Conservation (phyloP, 2,888 invertebrate genomes). For the Drosophila lacicola region DNA sequence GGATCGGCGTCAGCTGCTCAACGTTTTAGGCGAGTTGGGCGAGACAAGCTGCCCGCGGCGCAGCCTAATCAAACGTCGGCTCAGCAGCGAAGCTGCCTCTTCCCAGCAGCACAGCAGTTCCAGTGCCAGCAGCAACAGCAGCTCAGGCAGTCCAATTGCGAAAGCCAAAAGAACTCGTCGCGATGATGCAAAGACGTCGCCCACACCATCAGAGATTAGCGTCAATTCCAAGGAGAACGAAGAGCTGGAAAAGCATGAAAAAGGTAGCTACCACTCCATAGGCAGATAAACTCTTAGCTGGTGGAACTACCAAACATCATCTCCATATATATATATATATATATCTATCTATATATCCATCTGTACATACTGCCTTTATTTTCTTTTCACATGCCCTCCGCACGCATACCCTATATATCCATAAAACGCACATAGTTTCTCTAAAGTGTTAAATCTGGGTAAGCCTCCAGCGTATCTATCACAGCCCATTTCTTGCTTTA, state of each 20-base stretch:
- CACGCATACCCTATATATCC: slow-evolving; percentile 23
- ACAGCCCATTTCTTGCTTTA: background rate
- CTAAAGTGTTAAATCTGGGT: slow-evolving; percentile 26
- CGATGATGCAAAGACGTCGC: slow-evolving; percentile 76
- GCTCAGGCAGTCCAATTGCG: slow-evolving; percentile 44
- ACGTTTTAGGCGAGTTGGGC: slow-evolving; percentile 41
- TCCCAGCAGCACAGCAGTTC: slow-evolving; percentile 38
- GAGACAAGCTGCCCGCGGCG: slow-evolving; percentile 25
- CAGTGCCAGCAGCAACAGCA: slow-evolving; percentile 41
- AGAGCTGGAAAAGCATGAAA: slow-evolving; percentile 60
- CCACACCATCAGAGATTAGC: slow-evolving; percentile 83
- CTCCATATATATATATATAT: background rate
- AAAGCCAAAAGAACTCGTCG: slow-evolving; percentile 47
- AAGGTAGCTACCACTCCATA: slow-evolving; percentile 44
- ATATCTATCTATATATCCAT: slow-evolving; percentile 1
- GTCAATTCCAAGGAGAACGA: slow-evolving; percentile 84
- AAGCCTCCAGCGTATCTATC: slow-evolving; percentile 18
- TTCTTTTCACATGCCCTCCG: slow-evolving; percentile 46
- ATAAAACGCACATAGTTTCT: slow-evolving; percentile 18
- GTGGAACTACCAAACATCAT: background rate
- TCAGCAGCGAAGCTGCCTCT: slow-evolving; percentile 42
- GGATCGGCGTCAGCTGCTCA: slow-evolving; percentile 59
- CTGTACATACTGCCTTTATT: slow-evolving; percentile 16
- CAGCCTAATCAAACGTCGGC: slow-evolving; percentile 41
- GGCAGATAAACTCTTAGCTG: background rate